Evolutionary conservation across 2,113 vertebrate genomes (phyloP).

Genomic region (Calyptommatus sinebrachiatus): DNA sequence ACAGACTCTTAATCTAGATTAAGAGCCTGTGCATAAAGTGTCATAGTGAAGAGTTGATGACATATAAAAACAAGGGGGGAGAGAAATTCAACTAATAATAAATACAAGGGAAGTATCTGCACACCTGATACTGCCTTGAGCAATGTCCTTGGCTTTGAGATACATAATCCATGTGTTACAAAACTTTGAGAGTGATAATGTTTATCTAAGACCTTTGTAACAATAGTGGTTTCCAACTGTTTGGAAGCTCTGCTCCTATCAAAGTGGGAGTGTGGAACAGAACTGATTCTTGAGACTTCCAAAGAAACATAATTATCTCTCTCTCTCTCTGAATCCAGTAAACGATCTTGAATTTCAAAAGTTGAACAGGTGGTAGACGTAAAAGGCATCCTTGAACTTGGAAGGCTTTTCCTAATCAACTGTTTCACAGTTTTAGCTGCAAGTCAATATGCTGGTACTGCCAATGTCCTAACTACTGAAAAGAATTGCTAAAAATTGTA

Average conservation of each 20-base stretch:
- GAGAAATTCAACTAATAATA: slow-evolving; percentile 46
- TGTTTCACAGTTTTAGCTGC: neutral
- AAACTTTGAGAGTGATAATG: slow-evolving; percentile 35
- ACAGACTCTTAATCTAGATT: no score
- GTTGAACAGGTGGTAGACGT: neutral
- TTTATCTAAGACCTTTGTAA: slow-evolving; percentile 38
- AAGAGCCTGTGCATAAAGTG: no score
- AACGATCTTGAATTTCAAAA: rapidly evolving
- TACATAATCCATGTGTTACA: slow-evolving; percentile 51
- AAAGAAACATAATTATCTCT: neutral
- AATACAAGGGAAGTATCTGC: slow-evolving; percentile 45
- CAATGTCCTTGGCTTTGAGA: slow-evolving; percentile 56
- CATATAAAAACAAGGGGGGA: neutral
- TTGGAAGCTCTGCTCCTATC: neutral
- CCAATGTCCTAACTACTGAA: neutral
- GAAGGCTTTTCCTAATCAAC: neutral
- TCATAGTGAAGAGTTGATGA: no score
- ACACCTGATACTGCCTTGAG: slow-evolving; percentile 61
- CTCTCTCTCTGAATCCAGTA: neutral
- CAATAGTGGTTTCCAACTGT: rapidly evolving
- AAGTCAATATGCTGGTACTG: neutral
- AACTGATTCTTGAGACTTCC: rapidly evolving
- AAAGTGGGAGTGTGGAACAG: neutral
- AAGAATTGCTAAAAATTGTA: neutral
- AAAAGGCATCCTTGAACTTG: slow-evolving; percentile 25